Conservation (phyloP, 2,113 vertebrate species). For the Bolborhynchus lineola region DNA sequence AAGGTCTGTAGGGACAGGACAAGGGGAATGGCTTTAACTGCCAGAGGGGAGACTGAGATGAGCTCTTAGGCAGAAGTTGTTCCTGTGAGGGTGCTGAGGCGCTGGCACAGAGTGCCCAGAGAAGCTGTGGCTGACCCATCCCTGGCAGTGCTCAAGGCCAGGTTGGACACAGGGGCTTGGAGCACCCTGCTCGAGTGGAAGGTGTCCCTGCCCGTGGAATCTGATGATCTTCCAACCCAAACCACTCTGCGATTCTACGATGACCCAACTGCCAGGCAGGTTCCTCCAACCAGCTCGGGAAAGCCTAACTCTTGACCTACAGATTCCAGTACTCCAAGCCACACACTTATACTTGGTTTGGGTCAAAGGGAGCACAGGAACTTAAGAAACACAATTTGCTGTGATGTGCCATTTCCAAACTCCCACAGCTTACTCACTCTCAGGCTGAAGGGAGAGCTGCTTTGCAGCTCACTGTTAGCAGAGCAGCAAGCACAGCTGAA, state of each 20-base stretch:
- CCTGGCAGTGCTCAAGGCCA: neutral
- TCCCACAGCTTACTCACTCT: neutral
- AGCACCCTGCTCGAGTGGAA: neutral
- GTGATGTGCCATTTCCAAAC: neutral
- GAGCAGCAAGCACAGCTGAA: neutral
- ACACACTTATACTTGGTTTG: rapidly evolving
- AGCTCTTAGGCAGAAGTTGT: no score
- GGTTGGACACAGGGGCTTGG: neutral
- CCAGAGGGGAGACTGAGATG: no score
- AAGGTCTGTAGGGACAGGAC: neutral
- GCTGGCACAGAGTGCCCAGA: no score
- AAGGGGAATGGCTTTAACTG: neutral
- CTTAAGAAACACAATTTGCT: neutral
- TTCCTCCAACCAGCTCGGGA: neutral
- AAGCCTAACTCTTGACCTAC: neutral
- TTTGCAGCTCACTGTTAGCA: neutral
- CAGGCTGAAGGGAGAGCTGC: rapidly evolving
- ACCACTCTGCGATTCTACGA: neutral
- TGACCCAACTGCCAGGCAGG: neutral
- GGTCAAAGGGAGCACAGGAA: neutral
- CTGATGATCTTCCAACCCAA: neutral
- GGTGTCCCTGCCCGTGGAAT: neutral
- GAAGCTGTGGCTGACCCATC: neutral
- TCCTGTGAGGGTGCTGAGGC: no score
- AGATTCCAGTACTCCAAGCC: neutral